phyloP scores from a whole-genome alignment of 2,888 invertebrate genomes.

The Acronicta leporina region DNA sequence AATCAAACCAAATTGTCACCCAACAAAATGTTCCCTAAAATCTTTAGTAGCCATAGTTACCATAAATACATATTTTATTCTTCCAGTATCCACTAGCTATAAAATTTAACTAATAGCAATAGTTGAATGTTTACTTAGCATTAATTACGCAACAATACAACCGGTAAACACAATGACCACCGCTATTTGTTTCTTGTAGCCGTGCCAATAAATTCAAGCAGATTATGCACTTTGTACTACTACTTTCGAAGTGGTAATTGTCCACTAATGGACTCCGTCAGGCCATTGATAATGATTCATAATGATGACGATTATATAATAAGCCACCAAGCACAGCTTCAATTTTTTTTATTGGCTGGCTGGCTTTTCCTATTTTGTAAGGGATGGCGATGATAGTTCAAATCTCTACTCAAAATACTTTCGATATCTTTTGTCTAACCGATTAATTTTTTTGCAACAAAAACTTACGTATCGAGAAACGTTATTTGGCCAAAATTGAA shows the following conservation, averaged over 20 bases:
- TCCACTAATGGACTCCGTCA: background rate
- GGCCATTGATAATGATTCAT: background rate
- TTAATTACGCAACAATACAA: constrained; percentile 31
- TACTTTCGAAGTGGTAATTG: background rate
- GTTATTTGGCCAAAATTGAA: constrained; percentile 28
- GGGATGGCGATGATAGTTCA: background rate
- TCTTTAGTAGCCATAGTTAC: too few relatives aligned
- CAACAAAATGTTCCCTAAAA: too few relatives aligned
- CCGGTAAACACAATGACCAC: constrained; percentile 20
- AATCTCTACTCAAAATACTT: constrained; percentile 8
- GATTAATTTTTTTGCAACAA: constrained; percentile 1
- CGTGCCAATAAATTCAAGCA: background rate
- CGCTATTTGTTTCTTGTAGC: constrained; percentile 5
- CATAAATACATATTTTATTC: background rate
- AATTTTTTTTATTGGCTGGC: too few relatives aligned
- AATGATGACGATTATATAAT: background rate
- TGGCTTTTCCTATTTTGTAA: too few relatives aligned
- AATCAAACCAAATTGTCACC: too few relatives aligned
- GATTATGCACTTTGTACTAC: background rate
- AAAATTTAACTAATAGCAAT: constrained; percentile 15
- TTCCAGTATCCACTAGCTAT: constrained; percentile 5
- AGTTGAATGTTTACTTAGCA: constrained; percentile 17
- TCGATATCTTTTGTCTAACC: constrained; percentile 6
- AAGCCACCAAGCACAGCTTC: background rate
- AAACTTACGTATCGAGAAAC: constrained; percentile 5